Conservation (phyloP, 2,888 invertebrate genomes). For the Drosophila acutilabella region DNA sequence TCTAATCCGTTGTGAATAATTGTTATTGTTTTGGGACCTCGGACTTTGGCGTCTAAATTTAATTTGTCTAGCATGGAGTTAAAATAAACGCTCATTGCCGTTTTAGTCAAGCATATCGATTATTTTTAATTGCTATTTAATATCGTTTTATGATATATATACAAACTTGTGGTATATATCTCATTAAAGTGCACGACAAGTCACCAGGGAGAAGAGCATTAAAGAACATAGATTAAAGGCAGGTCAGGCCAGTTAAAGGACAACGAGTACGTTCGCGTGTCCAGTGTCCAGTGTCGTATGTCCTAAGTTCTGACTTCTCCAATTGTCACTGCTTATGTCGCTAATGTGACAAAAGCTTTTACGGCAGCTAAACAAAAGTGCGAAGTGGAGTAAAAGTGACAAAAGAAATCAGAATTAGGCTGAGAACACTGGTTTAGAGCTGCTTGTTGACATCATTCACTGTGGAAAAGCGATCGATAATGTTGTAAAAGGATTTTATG, state of each 20-base stretch:
- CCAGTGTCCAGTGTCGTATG: slow-evolving; percentile 19
- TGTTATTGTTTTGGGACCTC: slow-evolving; percentile 71
- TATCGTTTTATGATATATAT: slow-evolving; percentile 18
- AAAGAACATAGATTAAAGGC: slow-evolving; percentile 17
- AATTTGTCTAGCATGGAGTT: slow-evolving; percentile 42
- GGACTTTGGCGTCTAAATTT: slow-evolving; percentile 38
- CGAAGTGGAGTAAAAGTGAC: slow-evolving; percentile 40
- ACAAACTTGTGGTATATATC: neutral
- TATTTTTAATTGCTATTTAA: slow-evolving; percentile 64
- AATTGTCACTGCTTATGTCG: slow-evolving; percentile 50
- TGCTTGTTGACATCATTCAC: slow-evolving; percentile 38
- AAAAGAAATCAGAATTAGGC: slow-evolving; percentile 42
- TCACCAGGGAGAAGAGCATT: neutral
- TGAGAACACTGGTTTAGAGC: neutral
- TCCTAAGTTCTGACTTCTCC: slow-evolving; percentile 14
- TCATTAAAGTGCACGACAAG: slow-evolving; percentile 11
- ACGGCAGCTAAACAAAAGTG: slow-evolving; percentile 43
- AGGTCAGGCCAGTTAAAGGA: slow-evolving; percentile 17
- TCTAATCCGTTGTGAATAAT: slow-evolving; percentile 79
- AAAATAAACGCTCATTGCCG: slow-evolving; percentile 16
- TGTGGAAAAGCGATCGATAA: neutral
- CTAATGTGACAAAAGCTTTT: slow-evolving; percentile 65
- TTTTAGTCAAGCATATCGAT: slow-evolving; percentile 50
- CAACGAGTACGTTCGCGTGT: slow-evolving; percentile 43
- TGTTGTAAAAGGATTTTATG: too few relatives aligned